Conservation (phyloP, 2,888 invertebrate species). For the Pandemis corylana region DNA sequence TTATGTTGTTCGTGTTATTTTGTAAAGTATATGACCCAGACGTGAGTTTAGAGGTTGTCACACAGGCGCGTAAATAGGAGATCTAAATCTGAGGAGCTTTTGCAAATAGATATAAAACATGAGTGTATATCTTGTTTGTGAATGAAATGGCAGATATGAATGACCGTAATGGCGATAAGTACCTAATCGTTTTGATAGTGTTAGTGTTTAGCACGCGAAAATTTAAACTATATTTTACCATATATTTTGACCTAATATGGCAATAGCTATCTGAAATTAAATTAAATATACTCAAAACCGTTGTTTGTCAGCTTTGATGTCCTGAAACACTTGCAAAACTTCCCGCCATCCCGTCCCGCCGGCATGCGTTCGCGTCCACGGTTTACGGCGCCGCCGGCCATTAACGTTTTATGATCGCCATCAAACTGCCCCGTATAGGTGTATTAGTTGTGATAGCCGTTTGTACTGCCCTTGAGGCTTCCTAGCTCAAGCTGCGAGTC, state of each 20-base stretch:
- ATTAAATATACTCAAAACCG: background rate
- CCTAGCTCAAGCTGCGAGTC: constrained; percentile 1
- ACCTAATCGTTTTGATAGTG: too few species aligned
- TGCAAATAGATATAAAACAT: too few species aligned
- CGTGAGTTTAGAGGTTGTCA: background rate
- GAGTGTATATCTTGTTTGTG: too few species aligned
- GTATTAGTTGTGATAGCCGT: constrained; percentile 38
- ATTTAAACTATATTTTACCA: too few species aligned
- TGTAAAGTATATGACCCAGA: constrained; percentile 2
- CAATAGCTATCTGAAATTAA: too few species aligned
- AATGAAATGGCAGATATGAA: too few species aligned
- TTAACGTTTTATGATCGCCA: constrained; percentile 52
- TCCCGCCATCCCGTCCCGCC: constrained; percentile 25
- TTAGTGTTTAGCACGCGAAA: too few species aligned
- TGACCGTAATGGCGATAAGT: too few species aligned
- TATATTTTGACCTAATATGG: too few species aligned
- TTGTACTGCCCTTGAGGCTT: constrained; percentile 36
- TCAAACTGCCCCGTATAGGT: constrained; percentile 49
- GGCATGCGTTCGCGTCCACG: constrained; percentile 38
- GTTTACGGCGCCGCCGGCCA: constrained; percentile 48
- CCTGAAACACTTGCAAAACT: constrained; percentile 28
- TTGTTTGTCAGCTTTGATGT: constrained; percentile 15
- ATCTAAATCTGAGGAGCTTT: too few species aligned
- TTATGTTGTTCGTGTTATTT: constrained; percentile 18
- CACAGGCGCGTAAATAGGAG: too few species aligned